A percentile compares a stretch with the other conserved stretches of the same genome.
These are phyloP conservation scores for Cyanistes caeruleus DNA, from an alignment of 2,113 vertebrate species.

Conservation along the genomic window DNA sequence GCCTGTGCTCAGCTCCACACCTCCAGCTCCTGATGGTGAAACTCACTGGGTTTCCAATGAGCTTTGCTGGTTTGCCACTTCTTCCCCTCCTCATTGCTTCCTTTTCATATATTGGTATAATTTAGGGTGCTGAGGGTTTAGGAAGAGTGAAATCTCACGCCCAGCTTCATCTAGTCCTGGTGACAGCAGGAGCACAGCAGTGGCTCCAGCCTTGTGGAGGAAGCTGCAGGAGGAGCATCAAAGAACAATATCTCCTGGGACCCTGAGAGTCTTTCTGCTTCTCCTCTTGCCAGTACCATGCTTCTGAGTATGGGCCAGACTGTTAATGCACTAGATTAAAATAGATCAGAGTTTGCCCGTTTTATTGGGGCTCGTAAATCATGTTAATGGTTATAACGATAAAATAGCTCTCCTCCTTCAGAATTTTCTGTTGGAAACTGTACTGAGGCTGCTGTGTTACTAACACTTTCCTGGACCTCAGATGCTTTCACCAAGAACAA, in stretches of 20 bases:
- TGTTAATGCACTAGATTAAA: background rate
- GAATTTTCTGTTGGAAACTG: background rate
- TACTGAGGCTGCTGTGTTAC: background rate
- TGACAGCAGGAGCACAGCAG: rapidly evolving
- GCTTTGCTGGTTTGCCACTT: background rate
- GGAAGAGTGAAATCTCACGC: background rate
- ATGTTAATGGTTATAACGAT: background rate
- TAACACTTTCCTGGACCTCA: background rate
- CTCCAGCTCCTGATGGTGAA: background rate
- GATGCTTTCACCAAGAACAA: background rate
- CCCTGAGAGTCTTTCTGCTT: background rate
- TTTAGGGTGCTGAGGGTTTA: background rate
- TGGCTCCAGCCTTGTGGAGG: background rate
- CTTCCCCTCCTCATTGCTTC: background rate
- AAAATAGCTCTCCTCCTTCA: background rate
- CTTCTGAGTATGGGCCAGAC: background rate
- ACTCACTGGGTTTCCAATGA: background rate
- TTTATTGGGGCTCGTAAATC: background rate
- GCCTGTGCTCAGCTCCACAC: background rate
- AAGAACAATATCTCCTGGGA: background rate
- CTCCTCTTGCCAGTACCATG: background rate
- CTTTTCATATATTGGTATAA: background rate
- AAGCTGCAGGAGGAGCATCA: background rate
- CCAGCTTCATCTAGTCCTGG: background rate
- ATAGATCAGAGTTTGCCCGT: background rate